Conservation (phyloP, 2,888 invertebrate species). For the Pristionchus arcanus region DNA sequence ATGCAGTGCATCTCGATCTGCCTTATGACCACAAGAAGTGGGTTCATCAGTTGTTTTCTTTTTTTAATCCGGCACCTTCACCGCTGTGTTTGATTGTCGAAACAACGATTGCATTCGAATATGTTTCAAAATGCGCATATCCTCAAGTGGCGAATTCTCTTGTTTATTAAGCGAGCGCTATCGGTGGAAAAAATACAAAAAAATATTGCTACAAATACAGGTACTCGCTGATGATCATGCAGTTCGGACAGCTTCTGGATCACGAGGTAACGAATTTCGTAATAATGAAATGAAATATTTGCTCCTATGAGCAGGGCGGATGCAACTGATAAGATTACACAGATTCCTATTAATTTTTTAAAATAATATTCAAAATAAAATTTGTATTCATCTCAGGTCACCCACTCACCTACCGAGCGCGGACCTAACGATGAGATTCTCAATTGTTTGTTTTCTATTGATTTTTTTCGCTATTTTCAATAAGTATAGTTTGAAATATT, state of each 20-base stretch:
- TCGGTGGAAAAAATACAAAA: too few species aligned
- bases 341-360: too few species aligned
- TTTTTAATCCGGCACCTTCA: background rate
- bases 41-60: background rate
- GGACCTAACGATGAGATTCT: slow-evolving; percentile 73
- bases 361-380: too few species aligned
- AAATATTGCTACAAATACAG: background rate
- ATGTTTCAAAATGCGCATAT: too few species aligned
- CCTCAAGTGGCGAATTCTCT: too few species aligned
- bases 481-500: too few species aligned
- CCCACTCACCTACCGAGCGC: slow-evolving; percentile 74
- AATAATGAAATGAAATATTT: too few species aligned
- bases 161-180: too few species aligned
- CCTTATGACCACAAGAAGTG: slow-evolving; percentile 40
- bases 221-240: slow-evolving; percentile 67
- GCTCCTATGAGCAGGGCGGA: too few species aligned
- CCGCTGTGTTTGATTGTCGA: background rate
- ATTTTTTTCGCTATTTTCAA: too few species aligned
- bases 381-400: slow-evolving; percentile 58
- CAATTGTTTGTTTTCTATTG: slow-evolving; percentile 67
- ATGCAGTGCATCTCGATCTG: slow-evolving; percentile 86
- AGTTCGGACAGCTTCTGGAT: slow-evolving; percentile 78
- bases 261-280: slow-evolving; percentile 66
- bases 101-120: background rate
- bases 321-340: too few species aligned